Base-by-base conservation (phyloP, 1,140 invertebrate species). In the Oncopodura yosiiana region DNA sequence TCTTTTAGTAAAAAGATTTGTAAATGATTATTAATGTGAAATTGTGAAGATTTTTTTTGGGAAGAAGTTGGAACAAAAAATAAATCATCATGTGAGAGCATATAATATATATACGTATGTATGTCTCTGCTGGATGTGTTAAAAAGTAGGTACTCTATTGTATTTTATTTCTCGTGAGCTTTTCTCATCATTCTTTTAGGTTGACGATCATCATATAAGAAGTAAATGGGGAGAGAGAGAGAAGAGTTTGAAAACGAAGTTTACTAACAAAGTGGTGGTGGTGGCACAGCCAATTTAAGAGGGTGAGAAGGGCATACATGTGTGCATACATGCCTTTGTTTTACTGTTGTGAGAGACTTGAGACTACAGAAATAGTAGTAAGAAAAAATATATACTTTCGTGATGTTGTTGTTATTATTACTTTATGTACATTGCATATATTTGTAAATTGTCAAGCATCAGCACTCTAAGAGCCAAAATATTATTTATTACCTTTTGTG, bases 21-120 rank as follows among this genome's bases (percentile, higher is more conserved):
- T 48, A 49, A 58, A 58, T 53, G 44, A 53, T 58, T 53, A 53
- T 53, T 53, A 53, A 58, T 58, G 56, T 49, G 56, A 49, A 49
- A 30, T 16, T n/a, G 38, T 50, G 48, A 32, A 14, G 16, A 29
- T 50, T 45, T 48, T 26, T 39, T 18, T 38, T 18, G 19, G 44
- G 23, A 23, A 37, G 6, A 42, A 46, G 24, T 56, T 56, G 27
- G 24, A 42, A 11, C 12, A 29, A 8, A 11, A 30, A 34, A 54
- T 54, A 54, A 54, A 54, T 54, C 53, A 48, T 44, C 5, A 21
- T 48, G 46, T 39, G n/a, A n/a, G n/a, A n/a, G n/a, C n/a, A n/a
- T n/a, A n/a, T n/a, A n/a, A n/a, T n/a, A n/a, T n/a, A n/a, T n/a
- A n/a, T n/a, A n/a, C n/a, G n/a, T n/a, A n/a, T n/a, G n/a, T n/a